phyloP scores from a whole-genome alignment of 2,113 vertebrate genomes.

The Burhinus oedicnemus region DNA sequence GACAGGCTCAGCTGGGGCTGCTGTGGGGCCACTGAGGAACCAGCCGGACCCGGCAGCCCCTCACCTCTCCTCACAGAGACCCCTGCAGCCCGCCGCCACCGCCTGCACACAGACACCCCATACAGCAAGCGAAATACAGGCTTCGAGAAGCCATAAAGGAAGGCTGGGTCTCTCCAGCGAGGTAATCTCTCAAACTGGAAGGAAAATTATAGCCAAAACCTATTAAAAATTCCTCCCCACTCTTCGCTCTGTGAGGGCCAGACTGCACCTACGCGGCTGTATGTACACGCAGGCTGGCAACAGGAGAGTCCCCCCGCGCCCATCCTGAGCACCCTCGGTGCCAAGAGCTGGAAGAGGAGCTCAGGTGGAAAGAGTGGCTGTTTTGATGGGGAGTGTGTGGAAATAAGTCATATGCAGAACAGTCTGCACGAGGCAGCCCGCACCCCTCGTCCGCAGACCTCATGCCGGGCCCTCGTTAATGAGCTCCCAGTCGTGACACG shows the following conservation, averaged over 20 bases:
- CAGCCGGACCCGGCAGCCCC: background rate
- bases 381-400: background rate
- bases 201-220: background rate
- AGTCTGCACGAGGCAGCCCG: background rate
- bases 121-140: background rate
- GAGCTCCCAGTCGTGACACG: background rate
- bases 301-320: background rate
- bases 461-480: background rate
- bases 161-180: background rate
- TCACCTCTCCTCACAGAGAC: background rate
- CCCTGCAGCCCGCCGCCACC: background rate
- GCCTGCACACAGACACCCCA: fast-evolving
- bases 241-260: background rate
- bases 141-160: background rate
- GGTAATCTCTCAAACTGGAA: background rate
- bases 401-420: background rate
- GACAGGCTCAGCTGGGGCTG: background rate
- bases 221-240: background rate
- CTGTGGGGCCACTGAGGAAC: background rate
- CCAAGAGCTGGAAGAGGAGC: background rate
- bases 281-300: fast-evolving
- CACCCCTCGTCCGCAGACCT: background rate
- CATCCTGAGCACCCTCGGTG: fast-evolving
- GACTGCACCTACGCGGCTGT: background rate
- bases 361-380: background rate